Conservation (phyloP, 2,797 vertebrate species). For the Gouania willdenowi region DNA sequence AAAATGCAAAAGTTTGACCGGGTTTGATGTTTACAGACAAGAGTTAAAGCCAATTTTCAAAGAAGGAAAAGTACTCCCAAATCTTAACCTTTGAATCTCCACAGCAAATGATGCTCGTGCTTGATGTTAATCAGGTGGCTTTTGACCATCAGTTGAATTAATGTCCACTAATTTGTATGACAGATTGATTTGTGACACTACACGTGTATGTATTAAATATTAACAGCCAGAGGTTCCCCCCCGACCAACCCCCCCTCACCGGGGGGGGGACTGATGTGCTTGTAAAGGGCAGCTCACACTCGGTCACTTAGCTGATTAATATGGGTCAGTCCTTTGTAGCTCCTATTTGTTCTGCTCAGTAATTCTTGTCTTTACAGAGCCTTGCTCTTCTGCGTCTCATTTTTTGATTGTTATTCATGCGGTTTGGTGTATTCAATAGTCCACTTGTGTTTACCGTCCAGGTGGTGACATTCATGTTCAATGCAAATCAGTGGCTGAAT, state of each 20-base stretch:
- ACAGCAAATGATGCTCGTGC: conserved; percentile 39
- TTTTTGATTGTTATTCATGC: conserved; percentile 2
- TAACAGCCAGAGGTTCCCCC: conserved; percentile 67
- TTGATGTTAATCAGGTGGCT: conserved; percentile 54
- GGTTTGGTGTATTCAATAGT: neutral
- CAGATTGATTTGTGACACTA: conserved; percentile 73
- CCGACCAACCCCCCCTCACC: too few relatives aligned
- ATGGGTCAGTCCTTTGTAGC: conserved; percentile 46
- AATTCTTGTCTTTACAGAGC: conserved; percentile 44
- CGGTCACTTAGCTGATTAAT: conserved; percentile 75
- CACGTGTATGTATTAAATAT: conserved; percentile 77
- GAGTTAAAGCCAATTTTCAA: conserved; percentile 1
- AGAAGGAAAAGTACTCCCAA: neutral
- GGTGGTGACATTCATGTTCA: conserved; percentile 9
- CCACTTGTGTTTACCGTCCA: conserved; percentile 11
- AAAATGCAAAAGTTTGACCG: conserved; percentile 2
- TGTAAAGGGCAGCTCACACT: conserved; percentile 73
- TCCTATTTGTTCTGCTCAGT: conserved; percentile 60
- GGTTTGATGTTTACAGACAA: neutral
- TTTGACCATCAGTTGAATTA: conserved; percentile 71
- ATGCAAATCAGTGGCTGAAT: conserved; percentile 4
- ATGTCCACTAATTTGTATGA: conserved; percentile 72
- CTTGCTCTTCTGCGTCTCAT: conserved; percentile 13
- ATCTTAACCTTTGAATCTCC: conserved; percentile 30
- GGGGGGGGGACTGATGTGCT: conserved; percentile 64